A percentile compares a stretch with the other conserved stretches of the same genome.
Conservation (phyloP, 1,140 invertebrate species). For the Caenorhabditis inopinata region DNA sequence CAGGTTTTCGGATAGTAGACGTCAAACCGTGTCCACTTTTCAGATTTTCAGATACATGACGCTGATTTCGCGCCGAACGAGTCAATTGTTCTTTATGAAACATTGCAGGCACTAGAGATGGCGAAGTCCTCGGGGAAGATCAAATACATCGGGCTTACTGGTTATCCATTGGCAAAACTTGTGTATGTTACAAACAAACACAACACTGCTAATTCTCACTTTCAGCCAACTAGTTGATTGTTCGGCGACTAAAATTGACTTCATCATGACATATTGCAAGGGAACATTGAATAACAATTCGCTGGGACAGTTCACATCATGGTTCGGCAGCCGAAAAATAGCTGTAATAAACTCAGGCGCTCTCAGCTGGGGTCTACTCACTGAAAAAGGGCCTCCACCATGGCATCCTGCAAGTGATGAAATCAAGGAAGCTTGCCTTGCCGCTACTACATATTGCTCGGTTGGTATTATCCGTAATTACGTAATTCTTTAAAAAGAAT, state of each 20-base stretch:
- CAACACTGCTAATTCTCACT: neutral
- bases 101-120: slow-evolving; percentile 77
- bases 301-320: slow-evolving; percentile 75
- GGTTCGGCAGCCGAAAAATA: slow-evolving; percentile 73
- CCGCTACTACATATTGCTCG: slow-evolving; percentile 67
- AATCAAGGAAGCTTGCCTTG: slow-evolving; percentile 71
- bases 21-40: neutral
- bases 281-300: slow-evolving; percentile 79
- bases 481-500: neutral
- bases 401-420: slow-evolving; percentile 81
- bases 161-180: slow-evolving; percentile 76
- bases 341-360: slow-evolving; percentile 81
- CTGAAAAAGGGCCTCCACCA: slow-evolving; percentile 74
- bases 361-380: slow-evolving; percentile 79
- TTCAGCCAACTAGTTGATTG: slow-evolving; percentile 73
- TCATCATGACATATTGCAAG: slow-evolving; percentile 78
- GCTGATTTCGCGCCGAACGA: slow-evolving; percentile 81
- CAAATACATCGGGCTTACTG: slow-evolving; percentile 81
- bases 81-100: slow-evolving; percentile 80
- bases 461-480: slow-evolving; percentile 54
- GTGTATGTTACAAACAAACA: slow-evolving; percentile 8
- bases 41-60: slow-evolving; percentile 77
- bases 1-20: slow-evolving; percentile 40
- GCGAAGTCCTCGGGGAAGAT: slow-evolving; percentile 78
- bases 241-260: slow-evolving; percentile 74